These are phyloP conservation scores for Leptopilina drosophilae DNA, from an alignment of 2,888 invertebrate species.

Conservation along the genomic window DNA sequence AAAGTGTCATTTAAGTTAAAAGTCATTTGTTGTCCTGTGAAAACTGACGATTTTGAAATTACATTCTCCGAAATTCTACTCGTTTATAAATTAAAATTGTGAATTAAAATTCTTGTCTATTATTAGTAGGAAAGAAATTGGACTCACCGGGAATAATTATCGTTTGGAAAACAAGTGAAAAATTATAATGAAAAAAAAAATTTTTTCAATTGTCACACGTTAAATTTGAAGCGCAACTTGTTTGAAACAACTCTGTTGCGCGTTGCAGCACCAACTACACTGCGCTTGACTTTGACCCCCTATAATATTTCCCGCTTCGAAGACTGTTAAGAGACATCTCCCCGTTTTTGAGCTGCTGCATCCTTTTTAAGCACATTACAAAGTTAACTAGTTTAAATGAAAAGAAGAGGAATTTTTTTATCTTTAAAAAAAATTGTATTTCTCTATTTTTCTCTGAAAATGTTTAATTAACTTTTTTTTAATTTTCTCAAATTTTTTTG, in stretches of 20 bases:
- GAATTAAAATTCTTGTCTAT: background rate
- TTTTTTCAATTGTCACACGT: background rate
- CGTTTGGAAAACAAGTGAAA: background rate
- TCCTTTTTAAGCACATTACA: slow-evolving; percentile 25
- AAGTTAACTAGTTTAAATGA: slow-evolving; percentile 30
- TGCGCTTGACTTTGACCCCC: slow-evolving; percentile 69
- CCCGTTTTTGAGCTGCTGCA: slow-evolving; percentile 46
- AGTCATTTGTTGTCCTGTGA: too few species aligned
- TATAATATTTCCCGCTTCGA: slow-evolving; percentile 64
- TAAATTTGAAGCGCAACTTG: slow-evolving; percentile 20
- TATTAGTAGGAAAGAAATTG: background rate
- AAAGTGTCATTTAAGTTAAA: too few species aligned
- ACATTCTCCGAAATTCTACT: too few species aligned
- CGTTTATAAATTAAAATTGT: too few species aligned
- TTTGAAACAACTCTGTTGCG: slow-evolving; percentile 44
- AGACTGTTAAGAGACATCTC: slow-evolving; percentile 60
- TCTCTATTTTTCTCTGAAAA: too few species aligned
- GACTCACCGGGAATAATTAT: background rate
- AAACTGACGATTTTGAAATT: too few species aligned
- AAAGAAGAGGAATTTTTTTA: background rate
- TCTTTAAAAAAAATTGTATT: too few species aligned
- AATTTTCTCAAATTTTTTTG: too few species aligned
- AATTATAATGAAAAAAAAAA: background rate
- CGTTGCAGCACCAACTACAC: slow-evolving; percentile 52
- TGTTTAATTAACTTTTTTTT: too few species aligned